Evolutionary conservation across 1,140 invertebrate genomes (phyloP).

Genomic region (Zophobas morio): DNA sequence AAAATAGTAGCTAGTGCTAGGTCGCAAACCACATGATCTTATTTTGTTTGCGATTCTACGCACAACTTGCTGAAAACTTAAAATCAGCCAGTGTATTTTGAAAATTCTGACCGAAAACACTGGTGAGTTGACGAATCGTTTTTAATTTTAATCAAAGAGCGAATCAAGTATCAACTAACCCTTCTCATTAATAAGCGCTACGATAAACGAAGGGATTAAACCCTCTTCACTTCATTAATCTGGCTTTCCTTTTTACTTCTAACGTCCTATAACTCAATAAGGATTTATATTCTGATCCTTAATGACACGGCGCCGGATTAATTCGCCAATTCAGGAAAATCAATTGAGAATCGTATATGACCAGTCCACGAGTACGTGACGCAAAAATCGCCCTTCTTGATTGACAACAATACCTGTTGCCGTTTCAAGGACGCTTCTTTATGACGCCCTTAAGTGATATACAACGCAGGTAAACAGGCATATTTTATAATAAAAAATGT

Average conservation of each 20-base stretch:
- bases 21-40: constrained; percentile 13
- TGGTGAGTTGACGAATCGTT: constrained; percentile 1
- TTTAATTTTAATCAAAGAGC: constrained; percentile 4
- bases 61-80: constrained; percentile 1
- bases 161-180: constrained; percentile 3
- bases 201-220: background rate
- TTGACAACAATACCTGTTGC: background rate
- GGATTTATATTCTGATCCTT: too few species aligned
- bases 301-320: too few species aligned
- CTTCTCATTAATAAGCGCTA: constrained; percentile 8
- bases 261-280: too few species aligned
- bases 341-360: too few species aligned
- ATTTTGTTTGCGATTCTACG: background rate
- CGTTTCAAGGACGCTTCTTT: background rate
- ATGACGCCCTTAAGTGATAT: constrained; percentile 10
- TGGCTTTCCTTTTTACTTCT: too few species aligned
- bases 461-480: background rate
- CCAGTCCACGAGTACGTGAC: too few species aligned
- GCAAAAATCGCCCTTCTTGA: too few species aligned
- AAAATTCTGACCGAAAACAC: constrained; percentile 7
- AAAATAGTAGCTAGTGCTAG: constrained; percentile 10
- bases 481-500: constrained; percentile 23
- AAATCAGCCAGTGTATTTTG: constrained; percentile 5
- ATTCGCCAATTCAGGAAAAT: too few species aligned
- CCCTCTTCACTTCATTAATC: background rate